phyloP scores from a whole-genome alignment of 2,797 vertebrate genomes.

The Sternotherus odoratus region DNA sequence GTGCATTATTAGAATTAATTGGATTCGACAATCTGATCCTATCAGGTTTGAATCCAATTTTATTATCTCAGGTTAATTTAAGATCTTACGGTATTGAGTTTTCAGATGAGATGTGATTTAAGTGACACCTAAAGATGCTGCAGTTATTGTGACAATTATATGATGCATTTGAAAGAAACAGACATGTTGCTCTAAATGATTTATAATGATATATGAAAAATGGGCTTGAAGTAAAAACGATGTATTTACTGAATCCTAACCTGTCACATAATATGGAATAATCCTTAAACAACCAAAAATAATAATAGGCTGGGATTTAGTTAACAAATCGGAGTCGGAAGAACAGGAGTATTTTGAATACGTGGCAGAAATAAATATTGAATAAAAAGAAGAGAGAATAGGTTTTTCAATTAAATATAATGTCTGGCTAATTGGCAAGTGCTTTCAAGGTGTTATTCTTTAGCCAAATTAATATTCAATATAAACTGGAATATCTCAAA shows the following conservation, averaged over 20 bases:
- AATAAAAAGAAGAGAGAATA: background rate
- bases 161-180: background rate
- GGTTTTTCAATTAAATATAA: background rate
- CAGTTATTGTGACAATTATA: background rate
- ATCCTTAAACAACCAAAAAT: background rate
- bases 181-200: background rate
- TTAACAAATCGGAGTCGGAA: background rate
- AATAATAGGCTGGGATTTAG: background rate
- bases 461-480: background rate
- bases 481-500: conserved; percentile 14
- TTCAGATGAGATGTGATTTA: background rate
- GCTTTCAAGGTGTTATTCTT: background rate
- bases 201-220: background rate
- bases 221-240: background rate
- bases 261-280: background rate
- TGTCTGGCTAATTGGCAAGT: background rate
- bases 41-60: conserved; percentile 28
- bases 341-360: background rate
- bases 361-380: background rate
- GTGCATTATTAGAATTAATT: background rate
- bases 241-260: background rate
- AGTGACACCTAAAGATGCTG: background rate
- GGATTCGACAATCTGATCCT: conserved; percentile 1
- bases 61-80: background rate
- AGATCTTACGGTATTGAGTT: background rate